A percentile compares a stretch with the other conserved stretches of the same genome.
These are phyloP conservation scores for Lathamus discolor DNA, from an alignment of 2,113 vertebrate genomes.

Conservation along the genomic window DNA sequence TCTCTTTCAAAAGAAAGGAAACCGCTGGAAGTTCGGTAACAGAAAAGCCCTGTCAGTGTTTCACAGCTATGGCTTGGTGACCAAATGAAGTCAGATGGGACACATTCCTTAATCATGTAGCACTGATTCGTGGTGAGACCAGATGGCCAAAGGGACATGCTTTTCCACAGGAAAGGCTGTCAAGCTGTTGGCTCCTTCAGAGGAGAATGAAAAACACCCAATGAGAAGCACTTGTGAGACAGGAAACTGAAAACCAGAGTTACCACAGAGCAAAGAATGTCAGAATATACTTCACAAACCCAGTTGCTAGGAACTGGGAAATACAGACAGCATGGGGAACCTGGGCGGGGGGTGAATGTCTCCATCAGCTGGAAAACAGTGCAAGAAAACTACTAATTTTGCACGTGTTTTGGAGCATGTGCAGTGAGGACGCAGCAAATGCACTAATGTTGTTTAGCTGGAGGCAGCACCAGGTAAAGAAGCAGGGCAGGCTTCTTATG, in stretches of 20 bases:
- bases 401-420: accelerated
- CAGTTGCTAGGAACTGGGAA: background rate
- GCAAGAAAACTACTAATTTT: background rate
- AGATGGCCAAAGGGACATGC: background rate
- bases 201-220: background rate
- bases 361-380: background rate
- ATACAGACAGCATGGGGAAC: background rate
- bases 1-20: background rate
- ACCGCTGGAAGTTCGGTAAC: background rate
- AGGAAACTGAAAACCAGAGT: background rate
- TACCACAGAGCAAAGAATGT: background rate
- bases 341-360: accelerated
- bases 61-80: background rate
- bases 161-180: background rate
- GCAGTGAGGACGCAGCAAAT: background rate
- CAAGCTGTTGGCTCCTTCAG: background rate
- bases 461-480: background rate
- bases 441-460: background rate
- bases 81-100: background rate
- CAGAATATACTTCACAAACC: background rate
- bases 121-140: background rate
- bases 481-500: accelerated
- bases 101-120: background rate
- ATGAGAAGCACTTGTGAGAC: background rate
- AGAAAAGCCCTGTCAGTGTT: background rate